phyloP scores from a whole-genome alignment of 2,113 vertebrate species.

The Apus apus region DNA sequence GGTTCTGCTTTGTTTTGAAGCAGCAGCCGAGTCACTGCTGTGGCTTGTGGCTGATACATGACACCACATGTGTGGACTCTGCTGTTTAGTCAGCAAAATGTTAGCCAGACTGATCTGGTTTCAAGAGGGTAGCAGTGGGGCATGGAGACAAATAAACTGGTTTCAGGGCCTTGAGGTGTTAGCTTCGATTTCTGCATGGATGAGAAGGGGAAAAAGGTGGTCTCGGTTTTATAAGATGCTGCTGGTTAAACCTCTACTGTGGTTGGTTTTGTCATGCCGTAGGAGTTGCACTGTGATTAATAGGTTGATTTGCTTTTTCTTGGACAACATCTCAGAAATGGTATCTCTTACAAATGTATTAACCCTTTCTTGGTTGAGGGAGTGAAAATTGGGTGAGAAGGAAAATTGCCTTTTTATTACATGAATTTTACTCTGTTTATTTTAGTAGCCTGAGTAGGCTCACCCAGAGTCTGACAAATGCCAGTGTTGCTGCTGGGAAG shows the following conservation, averaged over 20 bases:
- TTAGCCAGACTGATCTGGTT: constrained; percentile 12
- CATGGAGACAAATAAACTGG: not conserved
- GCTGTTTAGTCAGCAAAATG: constrained; percentile 62
- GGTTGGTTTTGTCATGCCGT: not conserved
- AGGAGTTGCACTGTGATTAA: not conserved
- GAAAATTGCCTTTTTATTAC: not conserved
- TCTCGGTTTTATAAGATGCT: not conserved
- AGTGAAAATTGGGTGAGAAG: not conserved
- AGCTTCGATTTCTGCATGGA: not conserved
- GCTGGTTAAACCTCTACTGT: not conserved
- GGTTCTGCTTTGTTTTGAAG: constrained; percentile 45
- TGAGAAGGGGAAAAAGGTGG: not conserved
- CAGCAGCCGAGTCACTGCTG: not conserved
- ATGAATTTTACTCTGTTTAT: not conserved
- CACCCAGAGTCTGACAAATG: not conserved
- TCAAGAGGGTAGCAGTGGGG: not conserved
- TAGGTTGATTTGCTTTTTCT: not conserved
- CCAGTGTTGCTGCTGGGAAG: not conserved
- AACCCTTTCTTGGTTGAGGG: not conserved
- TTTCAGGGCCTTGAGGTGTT: not conserved
- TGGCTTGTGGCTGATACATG: constrained; percentile 26
- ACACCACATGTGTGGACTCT: not conserved
- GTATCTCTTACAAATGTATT: not conserved
- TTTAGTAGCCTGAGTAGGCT: not conserved
- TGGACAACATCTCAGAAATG: not conserved